Evolutionary conservation across 2,113 vertebrate species (phyloP), one percentile per base, ranked within the genome.

Genomic region (Blennius ocellaris): DNA sequence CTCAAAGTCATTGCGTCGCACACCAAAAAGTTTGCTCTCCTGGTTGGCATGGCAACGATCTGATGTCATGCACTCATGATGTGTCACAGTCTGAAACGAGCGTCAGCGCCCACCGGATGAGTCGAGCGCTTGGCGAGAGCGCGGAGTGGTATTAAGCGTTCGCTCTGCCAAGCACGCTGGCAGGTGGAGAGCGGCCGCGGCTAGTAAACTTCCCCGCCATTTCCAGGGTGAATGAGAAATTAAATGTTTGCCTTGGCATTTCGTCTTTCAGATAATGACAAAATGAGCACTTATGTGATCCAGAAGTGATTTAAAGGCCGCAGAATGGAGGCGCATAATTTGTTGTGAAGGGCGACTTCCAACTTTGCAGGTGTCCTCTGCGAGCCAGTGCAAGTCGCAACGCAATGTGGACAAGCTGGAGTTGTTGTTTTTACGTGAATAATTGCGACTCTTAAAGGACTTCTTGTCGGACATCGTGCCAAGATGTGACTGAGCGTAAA

Each of bases 181-280:
- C 51, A 48, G 30, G 14, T 40, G 10, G 45, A 40, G 14, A 39
- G 40, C 64, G 3, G 21, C 6, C 14, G 56, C 5, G 7, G 7
- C 3, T 11, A 38, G 5, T 7, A 48, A 48, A 48, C 14, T 48
- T 14, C n/a, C 1, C 37, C 44, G 11, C 5, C 37, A 8, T 59
- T 53, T 10, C 30, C 3, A 21, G 8, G 11, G 11, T 52, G 47
- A 36, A 30, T 3, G 17, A n/a, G 14, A n/a, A 41, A 11, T 14
- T 17, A 3, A 51, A 17, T 50, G 5, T 51, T 17, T 43, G 9
- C 36, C 12, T 6, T 38, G 30, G 11, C 6, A 14, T 12, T 56
- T 55, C 4, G 15, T 9, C 49, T 63, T 61, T 41, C 2, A 64
- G 55, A 36, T 41, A 12, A 63, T 39, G 45, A 62, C 51, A 55